Evolutionary conservation across 2,113 vertebrate species (phyloP).

Genomic region (Chionomys nivalis): DNA sequence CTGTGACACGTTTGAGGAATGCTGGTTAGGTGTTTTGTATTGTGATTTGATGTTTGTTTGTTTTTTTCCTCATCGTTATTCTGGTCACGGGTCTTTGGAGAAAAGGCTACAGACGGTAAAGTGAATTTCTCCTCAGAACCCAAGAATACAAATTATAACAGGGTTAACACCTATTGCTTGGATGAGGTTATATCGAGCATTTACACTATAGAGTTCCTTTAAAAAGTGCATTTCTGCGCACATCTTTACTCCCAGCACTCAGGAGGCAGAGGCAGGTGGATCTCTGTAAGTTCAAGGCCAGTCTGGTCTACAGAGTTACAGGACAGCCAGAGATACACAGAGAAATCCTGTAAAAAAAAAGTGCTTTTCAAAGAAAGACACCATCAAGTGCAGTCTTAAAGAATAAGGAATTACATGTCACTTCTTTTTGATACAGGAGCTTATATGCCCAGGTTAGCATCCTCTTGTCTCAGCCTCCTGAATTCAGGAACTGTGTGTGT

Average conservation of each 20-base stretch:
- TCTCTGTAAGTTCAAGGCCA: too few relatives aligned
- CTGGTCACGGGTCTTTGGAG: neutral
- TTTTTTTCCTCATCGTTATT: neutral
- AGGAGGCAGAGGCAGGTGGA: too few relatives aligned
- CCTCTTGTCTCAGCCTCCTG: neutral
- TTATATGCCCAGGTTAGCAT: neutral
- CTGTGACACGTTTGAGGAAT: neutral
- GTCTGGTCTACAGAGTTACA: too few relatives aligned
- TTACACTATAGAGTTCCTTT: neutral
- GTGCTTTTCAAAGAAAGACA: neutral
- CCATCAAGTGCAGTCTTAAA: neutral
- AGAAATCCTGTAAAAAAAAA: neutral
- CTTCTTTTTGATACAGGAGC: neutral
- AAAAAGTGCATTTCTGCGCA: neutral
- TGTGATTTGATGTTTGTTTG: neutral
- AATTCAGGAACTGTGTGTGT: neutral
- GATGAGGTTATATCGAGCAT: neutral
- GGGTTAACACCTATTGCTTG: neutral
- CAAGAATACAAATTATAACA: neutral
- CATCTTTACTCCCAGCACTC: too few relatives aligned
- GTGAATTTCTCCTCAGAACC: neutral
- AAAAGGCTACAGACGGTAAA: neutral
- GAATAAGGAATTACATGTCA: neutral
- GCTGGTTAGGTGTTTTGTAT: conserved; percentile 6
- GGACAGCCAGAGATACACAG: too few relatives aligned